phyloP scores from a whole-genome alignment of 2,113 vertebrate species.

The Gasterosteus aculeatus region DNA sequence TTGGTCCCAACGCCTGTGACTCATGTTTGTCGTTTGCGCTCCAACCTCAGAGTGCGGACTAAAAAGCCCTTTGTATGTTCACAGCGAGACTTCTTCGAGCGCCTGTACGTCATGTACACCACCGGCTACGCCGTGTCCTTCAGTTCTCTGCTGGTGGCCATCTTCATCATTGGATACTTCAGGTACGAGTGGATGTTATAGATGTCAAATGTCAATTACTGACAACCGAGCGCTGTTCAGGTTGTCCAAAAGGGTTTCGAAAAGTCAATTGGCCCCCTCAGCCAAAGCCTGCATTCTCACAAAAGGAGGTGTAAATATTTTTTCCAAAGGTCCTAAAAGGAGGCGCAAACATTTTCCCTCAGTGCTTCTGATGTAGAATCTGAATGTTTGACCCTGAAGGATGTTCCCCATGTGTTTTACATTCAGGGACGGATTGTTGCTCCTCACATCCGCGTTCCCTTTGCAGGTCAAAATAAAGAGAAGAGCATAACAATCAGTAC shows the following conservation, averaged over 20 bases:
- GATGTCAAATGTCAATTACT: background rate
- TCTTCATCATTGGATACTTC: constrained; percentile 89
- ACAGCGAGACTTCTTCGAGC: constrained; percentile 89
- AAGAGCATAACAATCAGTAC: background rate
- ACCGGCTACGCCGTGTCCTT: constrained; percentile 90
- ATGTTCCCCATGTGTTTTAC: background rate
- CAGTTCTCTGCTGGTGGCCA: constrained; percentile 85
- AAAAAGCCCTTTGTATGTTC: constrained; percentile 27
- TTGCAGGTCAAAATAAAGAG: background rate
- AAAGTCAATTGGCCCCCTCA: background rate
- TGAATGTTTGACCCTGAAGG: background rate
- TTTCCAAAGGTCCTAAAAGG: background rate
- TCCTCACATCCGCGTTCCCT: background rate
- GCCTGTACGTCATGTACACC: constrained; percentile 89
- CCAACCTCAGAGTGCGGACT: background rate
- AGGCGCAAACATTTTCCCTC: too few relatives aligned
- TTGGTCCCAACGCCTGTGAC: background rate
- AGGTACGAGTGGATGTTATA: constrained; percentile 73
- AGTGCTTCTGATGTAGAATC: background rate
- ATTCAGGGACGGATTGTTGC: background rate
- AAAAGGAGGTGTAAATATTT: too few relatives aligned
- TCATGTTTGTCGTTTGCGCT: background rate
- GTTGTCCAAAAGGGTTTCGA: background rate
- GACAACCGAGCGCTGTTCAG: background rate
- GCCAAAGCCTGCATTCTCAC: too few relatives aligned